Conservation (phyloP, 2,888 invertebrate species). For the Cetonia aurata region DNA sequence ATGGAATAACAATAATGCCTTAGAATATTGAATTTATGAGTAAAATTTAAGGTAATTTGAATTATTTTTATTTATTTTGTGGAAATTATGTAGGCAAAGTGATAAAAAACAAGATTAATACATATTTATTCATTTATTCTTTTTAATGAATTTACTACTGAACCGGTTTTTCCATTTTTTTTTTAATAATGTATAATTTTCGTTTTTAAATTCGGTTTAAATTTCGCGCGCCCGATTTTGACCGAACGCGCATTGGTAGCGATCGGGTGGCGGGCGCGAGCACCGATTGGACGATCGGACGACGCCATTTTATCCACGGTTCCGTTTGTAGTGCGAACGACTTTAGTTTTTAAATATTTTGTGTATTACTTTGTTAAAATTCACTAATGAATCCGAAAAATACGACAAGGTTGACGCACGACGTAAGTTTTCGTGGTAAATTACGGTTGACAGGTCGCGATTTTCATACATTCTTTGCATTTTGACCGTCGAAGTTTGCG, state of each 20-base stretch:
- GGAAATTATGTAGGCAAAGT: no score
- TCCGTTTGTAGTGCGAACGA: conserved; percentile 62
- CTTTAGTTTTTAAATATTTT: conserved; percentile 62
- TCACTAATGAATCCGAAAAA: conserved; percentile 60
- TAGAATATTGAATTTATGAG: no score
- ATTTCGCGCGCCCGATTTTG: neutral
- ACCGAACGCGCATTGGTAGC: conserved; percentile 8
- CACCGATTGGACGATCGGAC: conserved; percentile 61
- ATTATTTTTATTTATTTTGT: no score
- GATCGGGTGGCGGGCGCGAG: conserved; percentile 29
- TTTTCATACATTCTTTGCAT: conserved; percentile 47
- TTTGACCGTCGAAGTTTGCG: conserved; percentile 26
- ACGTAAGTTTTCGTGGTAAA: conserved; percentile 57
- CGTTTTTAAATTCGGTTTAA: no score
- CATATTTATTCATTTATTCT: no score
- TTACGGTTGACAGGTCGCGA: conserved; percentile 35
- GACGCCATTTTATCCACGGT: conserved; percentile 64
- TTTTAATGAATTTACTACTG: no score
- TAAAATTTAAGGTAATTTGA: no score
- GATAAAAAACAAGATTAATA: no score
- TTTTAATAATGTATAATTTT: no score
- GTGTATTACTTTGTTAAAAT: conserved; percentile 60
- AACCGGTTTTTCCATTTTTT: no score
- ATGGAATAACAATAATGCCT: no score
- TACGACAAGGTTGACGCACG: conserved; percentile 52